A percentile compares a stretch with the other conserved stretches of the same genome.
Evolutionary conservation across 2,888 invertebrate genomes (phyloP).

Genomic region (Sarcophaga variegata): DNA sequence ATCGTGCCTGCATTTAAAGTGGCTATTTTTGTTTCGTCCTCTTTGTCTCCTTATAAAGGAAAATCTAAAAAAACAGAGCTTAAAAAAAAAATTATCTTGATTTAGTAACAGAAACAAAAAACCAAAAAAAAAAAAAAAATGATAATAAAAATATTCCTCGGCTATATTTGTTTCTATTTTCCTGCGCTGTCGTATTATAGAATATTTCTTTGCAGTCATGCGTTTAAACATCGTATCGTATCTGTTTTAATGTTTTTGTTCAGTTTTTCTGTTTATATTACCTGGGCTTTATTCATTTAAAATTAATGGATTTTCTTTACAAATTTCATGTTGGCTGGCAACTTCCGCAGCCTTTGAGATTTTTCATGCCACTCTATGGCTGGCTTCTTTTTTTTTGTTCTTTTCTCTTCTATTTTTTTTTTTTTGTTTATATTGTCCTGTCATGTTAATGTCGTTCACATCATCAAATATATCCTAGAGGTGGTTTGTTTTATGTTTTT

Average conservation of each 20-base stretch:
- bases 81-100: constrained; percentile 64
- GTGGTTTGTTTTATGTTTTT: constrained; percentile 40
- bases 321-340: constrained; percentile 52
- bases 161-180: constrained; percentile 14
- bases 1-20: neutral
- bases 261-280: constrained; percentile 69
- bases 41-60: neutral
- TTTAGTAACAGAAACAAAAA: constrained; percentile 3
- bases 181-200: too few species aligned
- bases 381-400: neutral
- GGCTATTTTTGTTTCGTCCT: neutral
- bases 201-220: too few species aligned
- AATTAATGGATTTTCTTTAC: constrained; percentile 69
- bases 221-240: constrained; percentile 8
- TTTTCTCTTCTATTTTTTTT: constrained; percentile 22
- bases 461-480: constrained; percentile 69
- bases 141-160: neutral
- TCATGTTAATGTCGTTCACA: constrained; percentile 69
- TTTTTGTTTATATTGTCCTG: constrained; percentile 63
- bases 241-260: constrained; percentile 60
- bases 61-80: constrained; percentile 21
- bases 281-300: constrained; percentile 69
- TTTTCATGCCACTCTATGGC: neutral
- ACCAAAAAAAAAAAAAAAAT: neutral
- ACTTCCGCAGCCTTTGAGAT: constrained; percentile 62